These are phyloP conservation scores for Drosophila navojoa DNA, from an alignment of 1,140 invertebrate species.

Conservation along the genomic window DNA sequence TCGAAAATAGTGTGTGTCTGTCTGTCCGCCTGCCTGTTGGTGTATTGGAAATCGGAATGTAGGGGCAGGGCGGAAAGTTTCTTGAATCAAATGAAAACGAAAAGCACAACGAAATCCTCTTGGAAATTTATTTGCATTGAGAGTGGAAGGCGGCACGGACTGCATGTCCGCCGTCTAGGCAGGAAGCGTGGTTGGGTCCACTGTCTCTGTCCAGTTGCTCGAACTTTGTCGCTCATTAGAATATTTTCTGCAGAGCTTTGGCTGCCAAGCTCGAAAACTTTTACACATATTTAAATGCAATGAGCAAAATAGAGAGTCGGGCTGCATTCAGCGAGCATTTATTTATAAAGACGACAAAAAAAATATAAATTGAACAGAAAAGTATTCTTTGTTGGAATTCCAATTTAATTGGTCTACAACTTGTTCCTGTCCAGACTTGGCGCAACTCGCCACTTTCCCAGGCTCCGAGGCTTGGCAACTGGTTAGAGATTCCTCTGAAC, in stretches of 20 bases:
- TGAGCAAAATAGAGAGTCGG: constrained; percentile 32
- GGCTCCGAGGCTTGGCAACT: constrained; percentile 52
- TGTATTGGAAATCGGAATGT: constrained; percentile 1
- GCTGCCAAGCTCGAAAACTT: constrained; percentile 46
- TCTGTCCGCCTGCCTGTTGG: not conserved
- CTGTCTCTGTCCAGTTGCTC: constrained; percentile 16
- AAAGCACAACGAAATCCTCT: constrained; percentile 31
- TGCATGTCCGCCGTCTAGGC: constrained; percentile 24
- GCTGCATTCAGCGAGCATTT: constrained; percentile 53
- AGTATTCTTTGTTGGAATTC: constrained; percentile 70
- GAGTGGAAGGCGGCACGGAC: constrained; percentile 12
- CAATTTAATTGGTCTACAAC: constrained; percentile 78
- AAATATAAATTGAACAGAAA: constrained; percentile 33
- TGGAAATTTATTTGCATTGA: constrained; percentile 64
- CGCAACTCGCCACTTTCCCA: constrained; percentile 54
- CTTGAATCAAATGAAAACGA: not conserved
- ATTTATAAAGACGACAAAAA: constrained; percentile 54
- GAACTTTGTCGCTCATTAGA: constrained; percentile 78
- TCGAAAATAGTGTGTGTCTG: not conserved
- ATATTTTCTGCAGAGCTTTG: constrained; percentile 70
- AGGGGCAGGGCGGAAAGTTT: not conserved
- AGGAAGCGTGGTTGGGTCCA: constrained; percentile 39
- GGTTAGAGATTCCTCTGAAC: constrained; percentile 41
- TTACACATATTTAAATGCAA: constrained; percentile 25
- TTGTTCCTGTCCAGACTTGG: constrained; percentile 65